Evolutionary conservation across 2,888 invertebrate genomes (phyloP), one percentile per base, ranked within the genome.

Genomic region (Itoplectis maculator): DNA sequence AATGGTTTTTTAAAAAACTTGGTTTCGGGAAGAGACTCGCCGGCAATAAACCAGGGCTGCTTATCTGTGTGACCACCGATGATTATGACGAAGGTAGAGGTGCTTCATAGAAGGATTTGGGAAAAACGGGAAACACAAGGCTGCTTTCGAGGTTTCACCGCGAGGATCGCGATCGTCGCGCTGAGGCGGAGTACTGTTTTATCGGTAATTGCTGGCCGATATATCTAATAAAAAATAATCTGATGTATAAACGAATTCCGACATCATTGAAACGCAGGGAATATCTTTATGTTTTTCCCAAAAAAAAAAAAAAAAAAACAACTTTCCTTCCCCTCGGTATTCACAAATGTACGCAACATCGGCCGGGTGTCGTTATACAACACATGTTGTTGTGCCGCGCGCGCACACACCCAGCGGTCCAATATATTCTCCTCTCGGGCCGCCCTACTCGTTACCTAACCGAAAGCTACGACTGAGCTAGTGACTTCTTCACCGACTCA

Each of bases 21-120:
- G 45, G 20, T 51, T 54, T 75, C n/a, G 23, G 37, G 47, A 35
- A 20, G 45, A 56, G 54, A 45, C 42, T 59, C 56, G 66, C 75
- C 75, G 75, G 75, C 56, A 59, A 51, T 76, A 54, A 66, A 76
- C 45, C 65, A 47, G 40, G 18, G 18, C 18, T 29, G 35, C 51
- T 49, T 51, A 18, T 37, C 68, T 20, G 18, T 51, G 51, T n/a
- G n/a, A 68, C 29, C 35, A 49, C 47, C 59, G 15, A 11, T 7
- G 59, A 59, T 9, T 59, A 59, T 37, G 37, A 40, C 9, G 40
- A 40, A 40, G 15, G 37, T n/a, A n/a, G n/a, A n/a, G n/a, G n/a
- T n/a, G n/a, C n/a, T n/a, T n/a, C n/a, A 1, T 37, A 15, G n/a
- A 59, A 59, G 6, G 15, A 7, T 35, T n/a, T 59, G 9, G 15